These are phyloP conservation scores for Callospermophilus lateralis DNA, from an alignment of 2,113 vertebrate genomes.

Conservation along the genomic window DNA sequence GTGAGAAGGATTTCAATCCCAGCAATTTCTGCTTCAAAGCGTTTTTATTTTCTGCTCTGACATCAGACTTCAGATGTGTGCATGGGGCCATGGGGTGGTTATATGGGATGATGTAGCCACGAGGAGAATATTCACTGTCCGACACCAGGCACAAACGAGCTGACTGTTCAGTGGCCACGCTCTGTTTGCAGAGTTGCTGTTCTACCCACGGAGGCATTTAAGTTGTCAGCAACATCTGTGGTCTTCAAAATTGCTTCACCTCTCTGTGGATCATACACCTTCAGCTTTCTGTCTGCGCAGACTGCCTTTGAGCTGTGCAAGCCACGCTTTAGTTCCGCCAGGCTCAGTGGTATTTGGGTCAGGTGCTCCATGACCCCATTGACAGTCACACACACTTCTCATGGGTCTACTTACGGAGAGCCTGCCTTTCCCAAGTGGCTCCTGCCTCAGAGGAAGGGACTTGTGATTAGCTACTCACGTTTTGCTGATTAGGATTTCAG, in stretches of 20 bases:
- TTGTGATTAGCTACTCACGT: conserved; percentile 5
- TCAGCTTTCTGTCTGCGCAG: background rate
- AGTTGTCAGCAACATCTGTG: background rate
- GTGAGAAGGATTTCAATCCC: conserved; percentile 60
- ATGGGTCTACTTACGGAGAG: accelerated
- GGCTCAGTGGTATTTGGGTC: background rate
- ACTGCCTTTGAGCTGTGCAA: background rate
- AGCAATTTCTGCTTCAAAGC: conserved; percentile 64
- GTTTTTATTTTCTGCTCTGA: conserved; percentile 49
- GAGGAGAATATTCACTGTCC: background rate
- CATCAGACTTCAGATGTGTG: background rate
- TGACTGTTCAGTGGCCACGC: background rate
- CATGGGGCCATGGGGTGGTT: background rate
- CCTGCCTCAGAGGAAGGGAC: background rate
- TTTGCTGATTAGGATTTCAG: background rate
- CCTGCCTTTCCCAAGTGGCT: background rate
- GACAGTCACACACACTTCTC: background rate
- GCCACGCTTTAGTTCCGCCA: background rate
- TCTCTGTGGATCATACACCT: conserved; percentile 41
- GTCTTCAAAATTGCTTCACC: conserved; percentile 14
- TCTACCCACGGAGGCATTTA: background rate
- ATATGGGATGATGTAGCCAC: accelerated
- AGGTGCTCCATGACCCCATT: accelerated
- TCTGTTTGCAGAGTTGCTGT: background rate
- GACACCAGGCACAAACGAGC: background rate